Evolutionary conservation across 2,797 vertebrate genomes (phyloP).

Genomic region (Cuniculus paca): DNA sequence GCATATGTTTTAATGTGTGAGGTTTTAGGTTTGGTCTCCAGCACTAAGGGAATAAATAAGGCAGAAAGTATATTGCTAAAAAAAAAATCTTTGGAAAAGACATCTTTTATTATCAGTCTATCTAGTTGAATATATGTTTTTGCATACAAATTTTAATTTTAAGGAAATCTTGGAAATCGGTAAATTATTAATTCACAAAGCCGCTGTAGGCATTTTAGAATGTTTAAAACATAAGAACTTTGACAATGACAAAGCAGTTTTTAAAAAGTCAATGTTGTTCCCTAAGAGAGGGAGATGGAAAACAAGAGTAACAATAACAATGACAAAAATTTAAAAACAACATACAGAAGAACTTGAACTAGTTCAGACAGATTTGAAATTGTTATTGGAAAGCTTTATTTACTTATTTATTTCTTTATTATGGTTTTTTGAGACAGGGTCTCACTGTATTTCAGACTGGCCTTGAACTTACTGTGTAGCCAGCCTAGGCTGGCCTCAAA

Average conservation of each 20-base stretch:
- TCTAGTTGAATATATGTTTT: not conserved
- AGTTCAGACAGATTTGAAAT: constrained; percentile 30
- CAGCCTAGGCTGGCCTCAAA: too few species aligned
- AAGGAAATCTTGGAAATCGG: not conserved
- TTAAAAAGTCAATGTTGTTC: not conserved
- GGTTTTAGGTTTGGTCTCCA: not conserved
- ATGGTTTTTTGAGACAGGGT: too few species aligned
- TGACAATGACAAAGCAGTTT: not conserved
- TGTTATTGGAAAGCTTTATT: not conserved
- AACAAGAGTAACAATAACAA: not conserved
- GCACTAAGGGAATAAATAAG: not conserved
- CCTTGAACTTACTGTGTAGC: too few species aligned
- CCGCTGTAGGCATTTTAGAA: constrained; percentile 10
- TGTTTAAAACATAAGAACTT: constrained; percentile 29
- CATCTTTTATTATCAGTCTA: not conserved
- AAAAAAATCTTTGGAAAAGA: not conserved
- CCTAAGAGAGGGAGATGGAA: not conserved
- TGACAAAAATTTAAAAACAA: not conserved
- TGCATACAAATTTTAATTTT: constrained; percentile 12
- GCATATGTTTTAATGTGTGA: not conserved
- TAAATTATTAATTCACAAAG: constrained; percentile 25
- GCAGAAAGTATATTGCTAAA: constrained; percentile 17
- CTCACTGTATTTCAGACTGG: too few species aligned
- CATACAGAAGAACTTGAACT: not conserved
- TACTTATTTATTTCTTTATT: not conserved